These are phyloP conservation scores for Xestia ashworthii DNA, from an alignment of 2,888 invertebrate species.

Conservation along the genomic window DNA sequence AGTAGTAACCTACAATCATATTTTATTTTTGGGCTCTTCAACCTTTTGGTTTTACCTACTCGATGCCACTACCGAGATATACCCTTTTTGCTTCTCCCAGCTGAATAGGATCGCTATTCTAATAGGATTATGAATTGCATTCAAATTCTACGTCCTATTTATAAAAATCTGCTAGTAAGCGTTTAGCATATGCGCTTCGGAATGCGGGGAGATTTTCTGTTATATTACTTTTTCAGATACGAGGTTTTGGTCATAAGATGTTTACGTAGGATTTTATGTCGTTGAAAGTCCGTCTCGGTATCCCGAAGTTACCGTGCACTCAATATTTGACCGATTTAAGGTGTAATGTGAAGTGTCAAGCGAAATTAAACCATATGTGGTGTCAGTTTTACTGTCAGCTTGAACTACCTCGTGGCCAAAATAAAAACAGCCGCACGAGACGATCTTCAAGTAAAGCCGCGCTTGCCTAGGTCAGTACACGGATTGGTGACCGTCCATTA, in stretches of 20 bases:
- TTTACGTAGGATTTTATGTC: not conserved
- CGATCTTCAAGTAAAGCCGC: no score
- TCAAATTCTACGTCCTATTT: conserved; percentile 43
- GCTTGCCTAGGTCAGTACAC: no score
- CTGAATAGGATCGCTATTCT: conserved; percentile 50
- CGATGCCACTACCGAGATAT: not conserved
- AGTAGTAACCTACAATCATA: no score
- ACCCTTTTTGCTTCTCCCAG: conserved; percentile 19
- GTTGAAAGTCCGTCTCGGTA: not conserved
- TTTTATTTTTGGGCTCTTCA: not conserved
- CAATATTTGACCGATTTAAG: not conserved
- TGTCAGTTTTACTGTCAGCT: not conserved
- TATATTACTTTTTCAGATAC: not conserved
- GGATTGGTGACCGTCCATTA: not conserved
- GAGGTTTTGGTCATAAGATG: not conserved
- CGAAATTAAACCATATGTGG: not conserved
- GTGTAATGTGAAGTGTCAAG: not conserved
- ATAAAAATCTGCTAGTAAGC: conserved; percentile 27
- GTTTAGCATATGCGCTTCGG: conserved; percentile 34
- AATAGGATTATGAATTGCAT: conserved; percentile 58
- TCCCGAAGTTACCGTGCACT: not conserved
- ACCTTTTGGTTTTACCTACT: not conserved
- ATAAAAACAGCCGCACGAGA: no score
- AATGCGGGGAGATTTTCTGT: not conserved
- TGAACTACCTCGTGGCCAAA: no score